A percentile compares a stretch with the other conserved stretches of the same genome.
phyloP scores from a whole-genome alignment of 2,797 vertebrate genomes.

The Lates japonicus region DNA sequence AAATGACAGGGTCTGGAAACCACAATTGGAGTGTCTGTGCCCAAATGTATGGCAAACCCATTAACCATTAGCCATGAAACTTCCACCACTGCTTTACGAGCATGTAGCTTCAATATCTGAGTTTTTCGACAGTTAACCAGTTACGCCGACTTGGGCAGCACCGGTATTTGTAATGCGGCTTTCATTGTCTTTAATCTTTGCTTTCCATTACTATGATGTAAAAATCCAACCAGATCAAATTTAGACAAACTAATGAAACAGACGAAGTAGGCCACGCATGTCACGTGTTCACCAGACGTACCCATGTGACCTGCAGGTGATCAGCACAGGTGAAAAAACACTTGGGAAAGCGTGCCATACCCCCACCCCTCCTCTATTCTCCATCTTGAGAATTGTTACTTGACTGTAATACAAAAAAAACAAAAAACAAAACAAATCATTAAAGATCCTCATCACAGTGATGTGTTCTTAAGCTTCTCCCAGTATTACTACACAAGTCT shows the following conservation, averaged over 20 bases:
- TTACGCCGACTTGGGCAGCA: neutral
- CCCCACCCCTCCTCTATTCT: neutral
- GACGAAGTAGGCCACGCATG: neutral
- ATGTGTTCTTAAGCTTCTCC: neutral
- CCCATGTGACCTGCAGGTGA: slow-evolving; percentile 30
- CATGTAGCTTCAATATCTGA: slow-evolving; percentile 27
- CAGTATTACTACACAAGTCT: neutral
- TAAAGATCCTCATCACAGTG: slow-evolving; percentile 2
- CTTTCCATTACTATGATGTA: neutral
- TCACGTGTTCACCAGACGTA: neutral
- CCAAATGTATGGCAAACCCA: slow-evolving; percentile 44
- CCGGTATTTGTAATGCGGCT: neutral
- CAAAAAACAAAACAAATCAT: neutral
- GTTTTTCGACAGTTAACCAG: neutral
- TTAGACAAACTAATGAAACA: neutral
- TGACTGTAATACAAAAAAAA: neutral
- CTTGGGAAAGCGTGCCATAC: neutral
- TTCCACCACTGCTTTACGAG: slow-evolving; percentile 16
- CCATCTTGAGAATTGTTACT: neutral
- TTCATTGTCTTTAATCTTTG: neutral
- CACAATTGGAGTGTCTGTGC: neutral
- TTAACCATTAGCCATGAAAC: slow-evolving; percentile 34
- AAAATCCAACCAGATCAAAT: neutral
- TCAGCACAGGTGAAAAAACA: neutral
- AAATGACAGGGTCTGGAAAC: slow-evolving; percentile 18